Evolutionary conservation across 1,140 invertebrate genomes (phyloP).

Genomic region (Drosophila nigrodunni): DNA sequence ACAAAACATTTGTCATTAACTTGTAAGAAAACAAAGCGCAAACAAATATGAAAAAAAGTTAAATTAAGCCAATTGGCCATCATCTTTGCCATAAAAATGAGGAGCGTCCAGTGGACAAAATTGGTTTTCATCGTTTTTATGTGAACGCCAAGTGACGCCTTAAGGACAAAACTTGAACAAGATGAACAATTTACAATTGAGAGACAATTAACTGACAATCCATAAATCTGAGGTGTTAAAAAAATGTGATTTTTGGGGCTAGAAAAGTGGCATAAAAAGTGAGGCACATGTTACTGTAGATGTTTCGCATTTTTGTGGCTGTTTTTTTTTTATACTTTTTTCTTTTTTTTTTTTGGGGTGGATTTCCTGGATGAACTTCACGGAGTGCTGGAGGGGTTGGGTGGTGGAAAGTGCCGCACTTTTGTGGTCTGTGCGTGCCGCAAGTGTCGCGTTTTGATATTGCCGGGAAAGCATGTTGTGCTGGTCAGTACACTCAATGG

Average conservation of each 20-base stretch:
- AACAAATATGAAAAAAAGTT: conserved; percentile 76
- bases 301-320: conserved; percentile 37
- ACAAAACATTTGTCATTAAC: conserved; percentile 58
- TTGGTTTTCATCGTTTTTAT: conserved; percentile 56
- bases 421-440: conserved; percentile 50
- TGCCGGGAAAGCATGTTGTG: conserved; percentile 42
- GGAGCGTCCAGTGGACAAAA: conserved; percentile 26
- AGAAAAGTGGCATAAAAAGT: conserved; percentile 43
- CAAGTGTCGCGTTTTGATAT: conserved; percentile 57
- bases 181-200: conserved; percentile 70
- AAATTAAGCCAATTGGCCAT: conserved; percentile 72
- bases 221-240: conserved; percentile 78
- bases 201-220: conserved; percentile 68
- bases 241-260: conserved; percentile 25
- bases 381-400: not conserved
- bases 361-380: conserved; percentile 36
- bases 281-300: conserved; percentile 60
- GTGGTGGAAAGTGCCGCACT: conserved; percentile 30
- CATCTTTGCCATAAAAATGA: conserved; percentile 70
- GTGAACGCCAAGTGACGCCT: conserved; percentile 61
- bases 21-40: conserved; percentile 62
- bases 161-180: conserved; percentile 41
- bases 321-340: conserved; percentile 5
- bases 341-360: conserved; percentile 56
- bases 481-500: conserved; percentile 54